phyloP scores from a whole-genome alignment of 1,140 invertebrate genomes.

The Sycophaga agraensis region DNA sequence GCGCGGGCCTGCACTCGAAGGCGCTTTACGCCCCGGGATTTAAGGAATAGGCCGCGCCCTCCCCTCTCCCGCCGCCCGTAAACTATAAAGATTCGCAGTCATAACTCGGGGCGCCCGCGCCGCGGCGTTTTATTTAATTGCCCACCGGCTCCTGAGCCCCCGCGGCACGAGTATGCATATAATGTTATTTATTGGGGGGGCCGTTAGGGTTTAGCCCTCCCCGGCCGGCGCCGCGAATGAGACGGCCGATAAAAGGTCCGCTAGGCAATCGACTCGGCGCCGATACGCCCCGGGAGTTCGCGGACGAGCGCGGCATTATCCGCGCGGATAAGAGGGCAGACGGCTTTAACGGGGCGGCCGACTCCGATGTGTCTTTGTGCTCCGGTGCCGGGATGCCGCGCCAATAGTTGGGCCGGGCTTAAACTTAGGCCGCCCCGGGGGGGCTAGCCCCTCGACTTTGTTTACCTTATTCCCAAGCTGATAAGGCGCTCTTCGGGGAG shows the following conservation, averaged over 20 bases:
- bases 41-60: constrained; percentile 51
- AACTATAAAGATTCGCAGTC: constrained; percentile 58
- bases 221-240: constrained; percentile 48
- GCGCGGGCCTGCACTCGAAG: no score
- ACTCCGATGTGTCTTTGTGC: constrained; percentile 23
- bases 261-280: constrained; percentile 53
- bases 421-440: no score
- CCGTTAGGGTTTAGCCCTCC: constrained; percentile 54
- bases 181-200: constrained; percentile 59
- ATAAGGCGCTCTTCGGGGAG: no score
- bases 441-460: no score
- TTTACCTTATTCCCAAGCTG: no score
- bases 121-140: constrained; percentile 61
- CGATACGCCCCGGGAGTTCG: background rate
- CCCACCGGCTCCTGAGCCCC: constrained; percentile 37
- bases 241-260: constrained; percentile 59
- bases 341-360: constrained; percentile 27
- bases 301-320: constrained; percentile 11
- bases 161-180: constrained; percentile 45
- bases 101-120: constrained; percentile 56
- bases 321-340: constrained; percentile 12
- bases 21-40: constrained; percentile 50
- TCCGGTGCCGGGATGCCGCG: no score
- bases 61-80: no score
- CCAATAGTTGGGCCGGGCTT: no score